These are phyloP conservation scores for Hydrolagus colliei DNA, from an alignment of 2,797 vertebrate species.

Conservation along the genomic window DNA sequence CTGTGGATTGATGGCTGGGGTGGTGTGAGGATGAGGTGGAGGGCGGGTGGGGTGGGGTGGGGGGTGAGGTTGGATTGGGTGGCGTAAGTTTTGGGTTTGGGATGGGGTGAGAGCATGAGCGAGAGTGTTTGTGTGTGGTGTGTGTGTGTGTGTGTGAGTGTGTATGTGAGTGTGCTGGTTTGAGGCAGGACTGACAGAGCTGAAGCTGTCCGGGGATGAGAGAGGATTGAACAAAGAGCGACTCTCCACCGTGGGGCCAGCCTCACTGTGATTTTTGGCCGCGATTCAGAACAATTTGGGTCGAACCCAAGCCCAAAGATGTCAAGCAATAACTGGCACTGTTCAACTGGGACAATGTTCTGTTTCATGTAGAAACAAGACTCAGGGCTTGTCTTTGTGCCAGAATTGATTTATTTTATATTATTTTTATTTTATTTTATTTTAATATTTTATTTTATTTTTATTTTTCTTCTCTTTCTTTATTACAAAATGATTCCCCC, in stretches of 20 bases:
- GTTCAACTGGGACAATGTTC: conserved; percentile 2
- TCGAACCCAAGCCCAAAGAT: conserved; percentile 8
- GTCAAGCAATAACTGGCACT: conserved; percentile 8
- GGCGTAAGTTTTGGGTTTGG: no score
- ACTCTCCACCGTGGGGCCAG: not conserved
- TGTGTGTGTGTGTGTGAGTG: no score
- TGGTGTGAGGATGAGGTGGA: not conserved
- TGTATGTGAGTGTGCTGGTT: no score
- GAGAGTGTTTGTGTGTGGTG: no score
- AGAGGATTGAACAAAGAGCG: not conserved
- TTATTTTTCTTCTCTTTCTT: no score
- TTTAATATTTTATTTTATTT: no score
- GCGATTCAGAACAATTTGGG: not conserved
- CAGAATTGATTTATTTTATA: not conserved
- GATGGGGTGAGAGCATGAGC: no score
- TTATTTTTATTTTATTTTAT: no score
- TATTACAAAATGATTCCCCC: no score
- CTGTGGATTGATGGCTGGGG: no score
- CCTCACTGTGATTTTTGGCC: not conserved
- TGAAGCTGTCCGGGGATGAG: not conserved
- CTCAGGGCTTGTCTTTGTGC: not conserved
- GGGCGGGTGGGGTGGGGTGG: not conserved
- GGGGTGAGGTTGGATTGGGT: not conserved
- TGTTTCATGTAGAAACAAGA: not conserved
- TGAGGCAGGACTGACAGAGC: no score